Conservation (phyloP, 2,797 vertebrate species). For the Mormyrops attenuatus region DNA sequence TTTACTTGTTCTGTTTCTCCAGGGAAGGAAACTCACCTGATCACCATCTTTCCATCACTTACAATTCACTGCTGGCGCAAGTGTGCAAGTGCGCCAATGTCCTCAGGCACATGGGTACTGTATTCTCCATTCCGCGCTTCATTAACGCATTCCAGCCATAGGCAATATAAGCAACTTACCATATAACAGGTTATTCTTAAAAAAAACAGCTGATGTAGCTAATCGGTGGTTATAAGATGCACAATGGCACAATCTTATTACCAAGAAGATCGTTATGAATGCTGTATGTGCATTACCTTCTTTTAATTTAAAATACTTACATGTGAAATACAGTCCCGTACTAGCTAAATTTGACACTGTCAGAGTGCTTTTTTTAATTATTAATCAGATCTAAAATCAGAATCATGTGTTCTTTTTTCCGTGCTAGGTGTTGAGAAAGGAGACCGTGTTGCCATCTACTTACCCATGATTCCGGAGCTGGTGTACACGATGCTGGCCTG, state of each 20-base stretch:
- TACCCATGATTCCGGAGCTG: slow-evolving; percentile 73
- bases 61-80: slow-evolving; percentile 62
- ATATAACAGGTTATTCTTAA: neutral
- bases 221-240: neutral
- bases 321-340: neutral
- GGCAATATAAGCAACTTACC: neutral
- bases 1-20: slow-evolving; percentile 20
- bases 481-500: slow-evolving; percentile 69
- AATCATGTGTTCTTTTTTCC: neutral
- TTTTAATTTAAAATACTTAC: neutral
- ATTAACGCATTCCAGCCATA: neutral
- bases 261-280: neutral
- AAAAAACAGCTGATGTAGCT: neutral
- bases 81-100: slow-evolving; percentile 71
- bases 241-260: neutral
- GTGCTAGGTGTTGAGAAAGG: slow-evolving; percentile 64
- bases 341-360: neutral
- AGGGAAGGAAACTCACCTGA: slow-evolving; percentile 73
- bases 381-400: neutral
- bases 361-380: neutral
- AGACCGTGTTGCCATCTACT: slow-evolving; percentile 68
- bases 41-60: slow-evolving; percentile 61
- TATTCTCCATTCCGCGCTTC: slow-evolving; percentile 5
- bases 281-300: neutral
- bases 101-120: slow-evolving; percentile 63